Evolutionary conservation across 2,797 vertebrate species (phyloP).

Genomic region (Corythornis leucogaster): DNA sequence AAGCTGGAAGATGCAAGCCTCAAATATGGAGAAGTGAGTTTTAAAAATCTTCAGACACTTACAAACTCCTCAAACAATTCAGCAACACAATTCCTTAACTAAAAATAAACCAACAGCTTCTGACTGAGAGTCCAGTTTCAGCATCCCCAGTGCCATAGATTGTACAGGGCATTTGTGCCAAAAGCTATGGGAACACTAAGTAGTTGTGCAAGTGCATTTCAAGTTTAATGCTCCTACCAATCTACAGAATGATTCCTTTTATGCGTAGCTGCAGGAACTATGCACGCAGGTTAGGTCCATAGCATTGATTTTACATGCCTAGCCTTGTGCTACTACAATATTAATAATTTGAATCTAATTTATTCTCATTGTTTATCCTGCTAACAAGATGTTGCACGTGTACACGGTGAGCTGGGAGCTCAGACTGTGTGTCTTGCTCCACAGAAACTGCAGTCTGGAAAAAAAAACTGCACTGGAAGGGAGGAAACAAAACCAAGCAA

Average conservation of each 20-base stretch:
- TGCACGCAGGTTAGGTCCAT: not conserved
- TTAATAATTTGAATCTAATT: not conserved
- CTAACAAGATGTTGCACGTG: not conserved
- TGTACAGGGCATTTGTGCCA: not conserved
- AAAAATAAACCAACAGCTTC: not conserved
- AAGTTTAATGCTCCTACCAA: not conserved
- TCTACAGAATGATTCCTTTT: not conserved
- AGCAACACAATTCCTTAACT: not conserved
- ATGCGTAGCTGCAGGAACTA: conserved; percentile 11
- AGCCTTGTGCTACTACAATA: not conserved
- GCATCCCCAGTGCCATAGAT: not conserved
- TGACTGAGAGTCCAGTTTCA: not conserved
- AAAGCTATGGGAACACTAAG: not conserved
- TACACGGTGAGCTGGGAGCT: not conserved
- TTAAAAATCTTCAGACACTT: not conserved
- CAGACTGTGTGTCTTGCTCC: not conserved
- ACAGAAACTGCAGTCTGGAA: not conserved
- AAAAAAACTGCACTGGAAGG: not conserved
- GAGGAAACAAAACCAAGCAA: not conserved
- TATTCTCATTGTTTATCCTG: not conserved
- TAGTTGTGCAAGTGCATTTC: not conserved
- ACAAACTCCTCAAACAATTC: not conserved
- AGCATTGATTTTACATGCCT: not conserved
- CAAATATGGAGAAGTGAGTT: not conserved
- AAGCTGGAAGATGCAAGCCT: not conserved